These are phyloP conservation scores for Rhinichthys osculus DNA, from an alignment of 2,797 vertebrate genomes.

Conservation along the genomic window DNA sequence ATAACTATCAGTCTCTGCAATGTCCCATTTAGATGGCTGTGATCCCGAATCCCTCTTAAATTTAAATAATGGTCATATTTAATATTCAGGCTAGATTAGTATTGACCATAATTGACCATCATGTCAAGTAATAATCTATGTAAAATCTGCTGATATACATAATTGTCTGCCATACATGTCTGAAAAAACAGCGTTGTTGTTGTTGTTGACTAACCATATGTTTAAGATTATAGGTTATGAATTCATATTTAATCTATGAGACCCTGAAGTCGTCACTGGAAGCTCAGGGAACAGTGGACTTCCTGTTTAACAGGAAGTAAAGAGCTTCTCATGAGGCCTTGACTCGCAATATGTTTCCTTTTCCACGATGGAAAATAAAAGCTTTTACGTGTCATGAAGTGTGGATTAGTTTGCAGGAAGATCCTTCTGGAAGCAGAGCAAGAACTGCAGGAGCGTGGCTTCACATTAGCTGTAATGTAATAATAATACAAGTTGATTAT, in stretches of 20 bases:
- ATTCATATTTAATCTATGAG: background rate
- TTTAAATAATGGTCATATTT: background rate
- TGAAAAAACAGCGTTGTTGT: background rate
- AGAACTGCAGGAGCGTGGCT: constrained; percentile 54
- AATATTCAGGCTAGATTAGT: background rate
- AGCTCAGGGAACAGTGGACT: background rate
- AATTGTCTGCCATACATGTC: background rate
- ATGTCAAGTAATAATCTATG: background rate
- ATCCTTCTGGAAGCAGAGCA: background rate
- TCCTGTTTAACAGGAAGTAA: constrained; percentile 59
- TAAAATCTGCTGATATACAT: background rate
- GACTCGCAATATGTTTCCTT: constrained; percentile 62
- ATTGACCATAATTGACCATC: background rate
- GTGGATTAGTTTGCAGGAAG: background rate
- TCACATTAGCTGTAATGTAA: constrained; percentile 67
- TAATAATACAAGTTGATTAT: constrained; percentile 68
- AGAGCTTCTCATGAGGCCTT: constrained; percentile 69
- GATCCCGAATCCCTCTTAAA: background rate
- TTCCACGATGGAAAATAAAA: constrained; percentile 40
- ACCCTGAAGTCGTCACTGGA: background rate
- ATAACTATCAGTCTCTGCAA: background rate
- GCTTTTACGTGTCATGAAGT: background rate
- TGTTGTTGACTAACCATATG: background rate
- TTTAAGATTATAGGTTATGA: no score
- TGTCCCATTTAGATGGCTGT: background rate